Percentiles rank a stretch among this genome's conserved stretches.
Evolutionary conservation across 1,140 invertebrate genomes (phyloP).

Genomic region (Eumeta japonica): DNA sequence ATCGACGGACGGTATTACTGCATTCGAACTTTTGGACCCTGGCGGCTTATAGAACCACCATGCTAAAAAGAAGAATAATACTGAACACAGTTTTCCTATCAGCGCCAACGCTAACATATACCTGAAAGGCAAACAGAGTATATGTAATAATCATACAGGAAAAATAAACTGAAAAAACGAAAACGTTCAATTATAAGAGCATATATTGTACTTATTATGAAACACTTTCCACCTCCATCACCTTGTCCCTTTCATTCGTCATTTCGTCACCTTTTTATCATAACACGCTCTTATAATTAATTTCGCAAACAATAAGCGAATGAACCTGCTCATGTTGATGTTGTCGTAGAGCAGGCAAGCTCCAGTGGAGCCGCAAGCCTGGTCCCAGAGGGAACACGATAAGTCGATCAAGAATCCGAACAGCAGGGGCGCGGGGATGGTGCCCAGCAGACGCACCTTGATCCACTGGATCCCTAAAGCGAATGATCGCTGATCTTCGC

Average conservation of each 20-base stretch:
- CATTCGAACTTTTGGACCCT: conserved; percentile 34
- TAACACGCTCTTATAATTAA: too few species aligned
- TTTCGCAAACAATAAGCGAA: too few species aligned
- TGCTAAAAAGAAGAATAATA: conserved; percentile 67
- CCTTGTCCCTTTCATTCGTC: too few species aligned
- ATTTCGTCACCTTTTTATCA: too few species aligned
- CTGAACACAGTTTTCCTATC: conserved; percentile 63
- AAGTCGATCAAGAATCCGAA: conserved; percentile 83
- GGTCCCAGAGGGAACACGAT: conserved; percentile 77
- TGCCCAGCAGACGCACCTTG: conserved; percentile 74
- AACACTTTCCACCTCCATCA: neutral
- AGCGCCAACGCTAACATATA: conserved; percentile 68
- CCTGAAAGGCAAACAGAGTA: conserved; percentile 50
- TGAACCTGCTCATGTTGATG: conserved; percentile 70
- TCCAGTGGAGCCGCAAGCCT: conserved; percentile 60
- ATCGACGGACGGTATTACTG: conserved; percentile 31
- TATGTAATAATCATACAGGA: too few species aligned
- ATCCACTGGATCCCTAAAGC: conserved; percentile 87
- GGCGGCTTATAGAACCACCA: conserved; percentile 71
- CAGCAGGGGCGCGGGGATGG: conserved; percentile 82
- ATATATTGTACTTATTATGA: conserved; percentile 1
- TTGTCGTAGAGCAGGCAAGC: conserved; percentile 73
- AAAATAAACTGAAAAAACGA: conserved; percentile 6
- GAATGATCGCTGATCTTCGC: conserved; percentile 79
- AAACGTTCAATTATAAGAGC: conserved; percentile 1